Evolutionary conservation across 2,888 invertebrate genomes (phyloP).

Genomic region (Limnephilus auricula): DNA sequence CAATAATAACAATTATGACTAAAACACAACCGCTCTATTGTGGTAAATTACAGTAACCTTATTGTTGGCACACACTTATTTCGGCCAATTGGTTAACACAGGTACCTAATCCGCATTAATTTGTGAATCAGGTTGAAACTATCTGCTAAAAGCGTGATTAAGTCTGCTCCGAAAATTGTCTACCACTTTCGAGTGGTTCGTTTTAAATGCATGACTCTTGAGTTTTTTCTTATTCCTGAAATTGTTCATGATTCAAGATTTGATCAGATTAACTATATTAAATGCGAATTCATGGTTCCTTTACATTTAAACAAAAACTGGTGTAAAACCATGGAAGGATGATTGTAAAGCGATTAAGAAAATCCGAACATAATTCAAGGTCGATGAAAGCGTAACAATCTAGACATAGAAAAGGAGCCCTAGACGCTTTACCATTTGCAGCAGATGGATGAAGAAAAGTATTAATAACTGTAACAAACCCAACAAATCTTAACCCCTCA

Average conservation of each 20-base stretch:
- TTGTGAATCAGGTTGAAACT: constrained; percentile 2
- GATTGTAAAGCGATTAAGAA: not conserved
- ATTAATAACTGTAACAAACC: too few relatives aligned
- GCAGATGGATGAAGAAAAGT: not conserved
- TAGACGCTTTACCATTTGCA: not conserved
- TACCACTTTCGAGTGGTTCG: not conserved
- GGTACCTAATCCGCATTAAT: constrained; percentile 1
- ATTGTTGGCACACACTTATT: constrained; percentile 34
- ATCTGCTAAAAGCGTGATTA: constrained; percentile 16
- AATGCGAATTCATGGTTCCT: not conserved
- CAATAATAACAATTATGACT: constrained; percentile 30
- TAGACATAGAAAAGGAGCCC: not conserved
- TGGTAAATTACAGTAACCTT: constrained; percentile 35
- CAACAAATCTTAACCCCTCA: not conserved
- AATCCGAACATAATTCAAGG: not conserved
- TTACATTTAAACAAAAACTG: not conserved
- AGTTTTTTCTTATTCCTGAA: not conserved
- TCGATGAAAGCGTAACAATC: not conserved
- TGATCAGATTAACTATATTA: not conserved
- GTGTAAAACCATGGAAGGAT: too few relatives aligned
- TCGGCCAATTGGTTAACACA: constrained; percentile 14
- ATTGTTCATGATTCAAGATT: not conserved
- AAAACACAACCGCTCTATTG: constrained; percentile 34
- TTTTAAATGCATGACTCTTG: not conserved
- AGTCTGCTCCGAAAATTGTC: not conserved